Evolutionary conservation across 2,113 vertebrate genomes (phyloP).

Genomic region (Coregonus clupeaformis): DNA sequence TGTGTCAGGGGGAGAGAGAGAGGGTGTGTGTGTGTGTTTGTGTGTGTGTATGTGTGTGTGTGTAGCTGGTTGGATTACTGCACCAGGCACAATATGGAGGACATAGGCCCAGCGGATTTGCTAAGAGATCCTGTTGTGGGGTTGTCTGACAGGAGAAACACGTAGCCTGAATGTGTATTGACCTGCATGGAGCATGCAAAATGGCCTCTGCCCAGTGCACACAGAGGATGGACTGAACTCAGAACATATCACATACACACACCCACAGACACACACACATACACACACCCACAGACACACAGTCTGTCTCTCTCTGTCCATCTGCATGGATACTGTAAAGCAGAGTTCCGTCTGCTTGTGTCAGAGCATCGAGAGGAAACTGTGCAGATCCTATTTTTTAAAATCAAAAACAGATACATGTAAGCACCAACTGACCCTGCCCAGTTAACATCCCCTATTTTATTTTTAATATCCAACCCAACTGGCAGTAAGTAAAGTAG

Average conservation of each 20-base stretch:
- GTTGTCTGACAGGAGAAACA: constrained; percentile 52
- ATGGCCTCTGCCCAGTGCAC: no score
- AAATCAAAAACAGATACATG: constrained; percentile 57
- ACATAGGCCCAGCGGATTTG: constrained; percentile 56
- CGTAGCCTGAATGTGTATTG: constrained; percentile 70
- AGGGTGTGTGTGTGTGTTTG: not conserved
- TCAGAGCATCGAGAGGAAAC: constrained; percentile 42
- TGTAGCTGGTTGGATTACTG: constrained; percentile 74
- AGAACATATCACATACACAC: no score
- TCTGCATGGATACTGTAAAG: no score
- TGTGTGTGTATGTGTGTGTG: not conserved
- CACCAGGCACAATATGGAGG: constrained; percentile 60
- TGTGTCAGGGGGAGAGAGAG: not conserved
- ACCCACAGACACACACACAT: no score
- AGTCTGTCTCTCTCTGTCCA: no score
- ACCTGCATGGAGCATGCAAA: constrained; percentile 39
- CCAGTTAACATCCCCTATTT: constrained; percentile 53
- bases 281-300: no score
- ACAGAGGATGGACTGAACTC: no score
- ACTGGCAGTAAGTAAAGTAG: constrained; percentile 42
- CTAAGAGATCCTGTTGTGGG: constrained; percentile 58
- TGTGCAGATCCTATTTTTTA: constrained; percentile 24
- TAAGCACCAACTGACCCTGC: constrained; percentile 31
- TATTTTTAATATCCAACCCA: constrained; percentile 62
- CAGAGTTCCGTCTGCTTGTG: constrained; percentile 12